Conservation (phyloP, 2,113 vertebrate genomes). For the zebrafish (Danio rerio) region GRCz12tu NC_133195.1:10397001-10397500, state of each 20-base stretch:
- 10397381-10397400: too few species aligned
- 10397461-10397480: too few species aligned
- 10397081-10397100: conserved; percentile 66
- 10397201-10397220: conserved; percentile 64
- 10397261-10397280: conserved; percentile 71
- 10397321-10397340: conserved; percentile 56
- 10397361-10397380: conserved; percentile 57
- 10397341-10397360: conserved; percentile 68
- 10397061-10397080: conserved; percentile 66
- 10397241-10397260: conserved; percentile 69
- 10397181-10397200: conserved; percentile 65
- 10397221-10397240: conserved; percentile 64
- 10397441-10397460: too few species aligned
- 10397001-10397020: conserved; percentile 51
- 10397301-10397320: conserved; percentile 61
- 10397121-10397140: conserved; percentile 59
- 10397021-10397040: conserved; percentile 63
- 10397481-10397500: too few species aligned
- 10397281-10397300: conserved; percentile 64
- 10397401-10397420: too few species aligned
- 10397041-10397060: conserved; percentile 65
- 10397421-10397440: too few species aligned
- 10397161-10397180: conserved; percentile 72
- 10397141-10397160: conserved; percentile 71
- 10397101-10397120: conserved; percentile 64